Evolutionary conservation across 1,140 invertebrate genomes (phyloP).

Genomic region (Bombus polaris): DNA sequence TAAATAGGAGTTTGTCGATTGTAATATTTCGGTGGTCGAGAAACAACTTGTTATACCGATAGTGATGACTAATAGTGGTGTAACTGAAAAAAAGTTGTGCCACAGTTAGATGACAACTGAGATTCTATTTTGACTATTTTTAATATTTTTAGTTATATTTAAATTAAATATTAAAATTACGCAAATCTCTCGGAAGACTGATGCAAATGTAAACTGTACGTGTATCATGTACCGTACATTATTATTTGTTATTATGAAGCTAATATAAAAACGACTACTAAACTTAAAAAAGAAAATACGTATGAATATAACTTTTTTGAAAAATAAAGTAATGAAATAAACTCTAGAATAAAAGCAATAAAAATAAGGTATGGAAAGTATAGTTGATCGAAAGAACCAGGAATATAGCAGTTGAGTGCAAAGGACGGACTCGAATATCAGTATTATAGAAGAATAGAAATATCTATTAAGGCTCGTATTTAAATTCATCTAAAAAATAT

Average conservation of each 20-base stretch:
- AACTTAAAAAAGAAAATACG: not conserved
- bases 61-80: slow-evolving; percentile 52
- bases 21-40: slow-evolving; percentile 48
- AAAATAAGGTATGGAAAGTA: not conserved
- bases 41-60: slow-evolving; percentile 35
- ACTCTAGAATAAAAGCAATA: not conserved
- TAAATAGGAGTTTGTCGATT: slow-evolving; percentile 83
- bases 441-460: too few relatives aligned
- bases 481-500: not conserved
- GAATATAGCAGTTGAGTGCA: not conserved
- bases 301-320: not conserved
- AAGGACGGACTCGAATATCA: not conserved
- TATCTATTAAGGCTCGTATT: not conserved
- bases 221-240: not conserved
- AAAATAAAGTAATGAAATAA: not conserved
- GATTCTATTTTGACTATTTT: not conserved
- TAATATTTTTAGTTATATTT: not conserved
- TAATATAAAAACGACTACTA: not conserved
- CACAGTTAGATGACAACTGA: too few relatives aligned
- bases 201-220: not conserved
- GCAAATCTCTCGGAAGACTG: not conserved
- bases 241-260: not conserved
- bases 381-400: not conserved
- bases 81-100: slow-evolving; percentile 58
- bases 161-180: not conserved